phyloP scores from a whole-genome alignment of 2,113 vertebrate species.

The Pica pica region DNA sequence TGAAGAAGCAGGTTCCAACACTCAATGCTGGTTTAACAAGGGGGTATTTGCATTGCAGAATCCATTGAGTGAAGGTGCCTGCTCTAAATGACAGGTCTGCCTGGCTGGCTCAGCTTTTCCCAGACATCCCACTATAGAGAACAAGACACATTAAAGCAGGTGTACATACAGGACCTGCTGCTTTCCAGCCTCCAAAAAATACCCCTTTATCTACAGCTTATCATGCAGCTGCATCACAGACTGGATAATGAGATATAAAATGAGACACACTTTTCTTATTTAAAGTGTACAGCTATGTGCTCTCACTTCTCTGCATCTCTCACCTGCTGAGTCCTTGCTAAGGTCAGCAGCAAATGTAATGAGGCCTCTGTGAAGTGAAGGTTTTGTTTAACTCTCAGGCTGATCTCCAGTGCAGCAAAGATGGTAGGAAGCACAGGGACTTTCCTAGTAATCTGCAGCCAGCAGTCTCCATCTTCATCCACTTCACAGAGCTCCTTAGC shows the following conservation, averaged over 20 bases:
- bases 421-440: conserved; percentile 88
- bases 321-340: conserved; percentile 94
- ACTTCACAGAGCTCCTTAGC: conserved; percentile 93
- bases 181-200: background rate
- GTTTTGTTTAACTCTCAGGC: conserved; percentile 90
- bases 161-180: background rate
- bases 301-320: background rate
- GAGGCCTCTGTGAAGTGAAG: conserved; percentile 93
- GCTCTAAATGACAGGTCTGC: background rate
- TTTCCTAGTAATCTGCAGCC: conserved; percentile 87
- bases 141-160: background rate
- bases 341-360: conserved; percentile 89
- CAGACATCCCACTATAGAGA: background rate
- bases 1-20: background rate
- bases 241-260: background rate
- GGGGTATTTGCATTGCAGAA: background rate
- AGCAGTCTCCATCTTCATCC: conserved; percentile 89
- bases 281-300: background rate
- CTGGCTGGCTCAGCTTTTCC: background rate
- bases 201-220: background rate
- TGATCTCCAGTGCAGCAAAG: conserved; percentile 87
- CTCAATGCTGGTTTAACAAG: background rate
- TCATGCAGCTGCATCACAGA: background rate
- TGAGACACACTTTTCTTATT: background rate
- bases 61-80: background rate